These are phyloP conservation scores for Panulirus ornatus DNA, from an alignment of 1,140 invertebrate genomes.

Conservation along the genomic window DNA sequence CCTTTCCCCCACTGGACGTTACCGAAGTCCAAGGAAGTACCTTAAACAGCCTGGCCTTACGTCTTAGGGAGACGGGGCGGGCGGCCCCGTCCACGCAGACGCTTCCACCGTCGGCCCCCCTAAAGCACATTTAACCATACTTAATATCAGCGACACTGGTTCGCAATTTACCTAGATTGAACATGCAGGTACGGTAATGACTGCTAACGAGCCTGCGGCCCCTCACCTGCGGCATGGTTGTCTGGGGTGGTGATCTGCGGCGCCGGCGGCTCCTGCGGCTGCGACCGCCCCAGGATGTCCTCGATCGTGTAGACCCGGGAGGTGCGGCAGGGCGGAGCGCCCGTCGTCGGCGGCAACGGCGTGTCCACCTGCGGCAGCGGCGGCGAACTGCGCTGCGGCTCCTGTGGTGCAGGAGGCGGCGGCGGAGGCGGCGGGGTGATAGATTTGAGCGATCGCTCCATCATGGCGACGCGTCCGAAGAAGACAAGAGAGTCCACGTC, in stretches of 20 bases:
- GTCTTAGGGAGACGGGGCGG: no score
- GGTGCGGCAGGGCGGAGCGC: conserved; percentile 41
- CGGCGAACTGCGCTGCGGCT: conserved; percentile 28
- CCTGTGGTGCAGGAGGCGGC: not conserved
- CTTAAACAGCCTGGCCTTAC: no score
- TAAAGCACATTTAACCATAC: no score
- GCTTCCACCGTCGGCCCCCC: no score
- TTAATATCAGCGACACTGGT: not conserved
- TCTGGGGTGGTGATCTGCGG: conserved; percentile 43
- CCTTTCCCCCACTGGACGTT: no score
- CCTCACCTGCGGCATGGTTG: conserved; percentile 45
- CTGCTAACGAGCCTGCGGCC: not conserved
- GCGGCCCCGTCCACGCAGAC: no score
- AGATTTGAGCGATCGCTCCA: conserved; percentile 63
- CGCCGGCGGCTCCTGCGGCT: conserved; percentile 38
- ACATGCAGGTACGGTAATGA: not conserved
- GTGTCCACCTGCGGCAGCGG: conserved; percentile 54
- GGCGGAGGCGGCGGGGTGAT: conserved; percentile 33
- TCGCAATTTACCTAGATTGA: not conserved
- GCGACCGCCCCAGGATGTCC: conserved; percentile 60
- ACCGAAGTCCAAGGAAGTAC: no score
- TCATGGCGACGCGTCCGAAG: conserved; percentile 39
- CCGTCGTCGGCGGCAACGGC: conserved; percentile 50
- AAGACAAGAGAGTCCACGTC: no score
- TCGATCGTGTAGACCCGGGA: conserved; percentile 66